Conservation (phyloP, 2,888 invertebrate species). For the Busseola fusca region DNA sequence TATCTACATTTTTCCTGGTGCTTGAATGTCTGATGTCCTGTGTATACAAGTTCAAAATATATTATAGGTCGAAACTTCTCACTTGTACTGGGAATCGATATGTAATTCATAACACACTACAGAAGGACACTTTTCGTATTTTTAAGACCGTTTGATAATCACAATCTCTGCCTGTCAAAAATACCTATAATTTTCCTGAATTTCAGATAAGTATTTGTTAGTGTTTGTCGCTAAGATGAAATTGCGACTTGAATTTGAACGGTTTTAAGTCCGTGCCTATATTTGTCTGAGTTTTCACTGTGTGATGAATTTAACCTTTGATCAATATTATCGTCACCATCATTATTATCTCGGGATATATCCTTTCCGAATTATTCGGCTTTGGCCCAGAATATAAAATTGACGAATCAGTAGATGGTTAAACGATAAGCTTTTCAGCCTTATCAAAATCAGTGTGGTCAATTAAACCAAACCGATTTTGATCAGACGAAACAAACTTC, state of each 20-base stretch:
- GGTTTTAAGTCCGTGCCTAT: no score
- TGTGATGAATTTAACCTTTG: no score
- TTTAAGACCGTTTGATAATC: neutral
- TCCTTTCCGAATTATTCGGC: no score
- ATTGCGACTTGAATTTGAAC: no score
- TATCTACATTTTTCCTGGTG: neutral
- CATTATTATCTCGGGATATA: no score
- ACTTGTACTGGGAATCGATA: neutral
- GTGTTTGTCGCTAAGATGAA: no score
- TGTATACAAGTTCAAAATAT: neutral
- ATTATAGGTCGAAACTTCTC: neutral
- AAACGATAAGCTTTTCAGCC: neutral
- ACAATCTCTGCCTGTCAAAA: neutral
- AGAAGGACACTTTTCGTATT: neutral
- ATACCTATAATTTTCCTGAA: neutral
- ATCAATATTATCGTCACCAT: no score
- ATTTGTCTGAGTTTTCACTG: no score
- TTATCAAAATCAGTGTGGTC: neutral
- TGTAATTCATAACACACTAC: neutral
- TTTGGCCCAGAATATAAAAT: no score
- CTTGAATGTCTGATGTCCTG: neutral
- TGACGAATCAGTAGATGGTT: neutral
- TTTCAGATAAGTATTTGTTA: no score
- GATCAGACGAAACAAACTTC: neutral
- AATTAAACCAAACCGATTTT: neutral